Evolutionary conservation across 1,140 invertebrate genomes (phyloP), one percentile per base, ranked within the genome.

Genomic region (Drosophila miranda): DNA sequence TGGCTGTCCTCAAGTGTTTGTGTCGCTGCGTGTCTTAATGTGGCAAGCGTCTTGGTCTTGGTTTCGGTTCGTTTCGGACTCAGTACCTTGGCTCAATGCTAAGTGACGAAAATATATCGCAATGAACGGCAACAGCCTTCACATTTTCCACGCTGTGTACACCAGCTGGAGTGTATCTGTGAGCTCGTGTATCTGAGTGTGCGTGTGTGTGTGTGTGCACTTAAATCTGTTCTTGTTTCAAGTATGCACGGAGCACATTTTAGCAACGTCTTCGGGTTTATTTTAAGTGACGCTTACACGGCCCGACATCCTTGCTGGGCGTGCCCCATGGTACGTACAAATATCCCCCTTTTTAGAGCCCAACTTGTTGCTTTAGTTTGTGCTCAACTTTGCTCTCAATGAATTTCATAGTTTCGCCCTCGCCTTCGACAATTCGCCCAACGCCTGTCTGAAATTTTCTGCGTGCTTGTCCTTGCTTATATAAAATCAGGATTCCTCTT

Each of bases 21-120:
- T 59, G 63, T 50, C 62, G 48, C 11, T 38, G 34, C 11, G 34
- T 13, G 34, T 38, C 34, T 38, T 38, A 38, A 38, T 38, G 34
- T 38, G 34, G 34, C 34, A 38, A 38, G 11, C 34, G 34, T 38
- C 34, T 38, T 13, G 34, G 1, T 19, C 1, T 19, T 19, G 19
- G 19, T 19, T 19, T 19, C 19, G 19, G 1, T 19, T 19, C 19
- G 9, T 55, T 72, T 58, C 58, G 59, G 48, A 55, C 60, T 54
- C 38, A 63, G 63, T 46, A 42, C 28, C 14, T 44, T 43, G 46
- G 44, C 8, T 46, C 66, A 52, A 42, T 41, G 64, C 62, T 55
- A 72, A 80, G 72, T 86, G 81, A 84, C 78, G 81, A 81, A 84
- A 84, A 84, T 84, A 84, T 84, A 86, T 81, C 77, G 73, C 51